phyloP scores from a whole-genome alignment of 2,888 invertebrate species.

The Epinotia bilunana region DNA sequence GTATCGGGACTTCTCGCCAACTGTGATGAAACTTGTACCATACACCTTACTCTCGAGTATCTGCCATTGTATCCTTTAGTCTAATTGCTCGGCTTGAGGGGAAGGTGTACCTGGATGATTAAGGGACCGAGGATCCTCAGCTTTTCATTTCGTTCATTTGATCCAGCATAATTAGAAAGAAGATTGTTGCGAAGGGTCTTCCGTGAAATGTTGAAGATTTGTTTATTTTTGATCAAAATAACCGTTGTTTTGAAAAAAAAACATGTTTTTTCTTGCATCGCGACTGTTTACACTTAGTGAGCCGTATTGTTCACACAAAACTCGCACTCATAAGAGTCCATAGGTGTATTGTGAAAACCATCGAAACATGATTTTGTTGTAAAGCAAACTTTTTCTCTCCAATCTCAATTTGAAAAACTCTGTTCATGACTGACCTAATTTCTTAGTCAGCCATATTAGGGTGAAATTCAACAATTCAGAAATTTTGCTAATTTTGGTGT shows the following conservation, averaged over 20 bases:
- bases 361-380: too few species aligned
- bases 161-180: conserved; percentile 7
- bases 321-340: too few species aligned
- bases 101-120: conserved; percentile 54
- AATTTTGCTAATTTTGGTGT: too few species aligned
- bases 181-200: not conserved
- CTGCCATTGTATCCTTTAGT: conserved; percentile 59
- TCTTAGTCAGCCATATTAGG: too few species aligned
- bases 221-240: not conserved
- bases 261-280: not conserved
- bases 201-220: not conserved
- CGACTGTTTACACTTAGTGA: too few species aligned
- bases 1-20: not conserved
- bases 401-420: too few species aligned
- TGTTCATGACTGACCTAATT: too few species aligned
- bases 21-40: conserved; percentile 43
- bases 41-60: conserved; percentile 51
- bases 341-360: too few species aligned
- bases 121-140: conserved; percentile 49
- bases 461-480: too few species aligned
- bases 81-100: conserved; percentile 57
- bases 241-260: not conserved
- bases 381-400: too few species aligned
- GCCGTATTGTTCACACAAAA: too few species aligned
- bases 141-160: conserved; percentile 36